These are phyloP conservation scores for Phalanger gymnotis DNA, from an alignment of 2,797 vertebrate species.

Conservation along the genomic window DNA sequence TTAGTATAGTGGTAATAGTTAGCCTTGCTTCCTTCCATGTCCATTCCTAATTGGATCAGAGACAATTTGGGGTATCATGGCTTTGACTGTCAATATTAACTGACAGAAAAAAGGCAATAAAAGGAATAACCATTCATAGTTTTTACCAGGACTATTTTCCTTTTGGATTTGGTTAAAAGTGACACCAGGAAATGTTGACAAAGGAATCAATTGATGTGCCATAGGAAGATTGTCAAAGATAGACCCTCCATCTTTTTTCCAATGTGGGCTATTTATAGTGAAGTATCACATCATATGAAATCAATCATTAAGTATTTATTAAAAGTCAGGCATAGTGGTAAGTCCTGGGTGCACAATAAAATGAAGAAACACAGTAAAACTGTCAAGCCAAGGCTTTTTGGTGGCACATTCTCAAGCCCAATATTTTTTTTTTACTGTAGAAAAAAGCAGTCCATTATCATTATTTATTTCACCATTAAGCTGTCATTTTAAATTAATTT, in stretches of 20 bases:
- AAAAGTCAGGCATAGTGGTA: background rate
- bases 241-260: background rate
- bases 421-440: background rate
- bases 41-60: background rate
- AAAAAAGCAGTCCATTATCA: background rate
- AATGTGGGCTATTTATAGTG: background rate
- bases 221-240: background rate
- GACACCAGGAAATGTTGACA: background rate
- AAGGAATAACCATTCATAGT: background rate
- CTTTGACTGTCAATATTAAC: background rate
- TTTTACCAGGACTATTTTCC: constrained; percentile 20
- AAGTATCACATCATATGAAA: background rate
- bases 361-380: background rate
- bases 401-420: background rate
- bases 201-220: background rate
- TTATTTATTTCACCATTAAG: background rate
- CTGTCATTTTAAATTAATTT: background rate
- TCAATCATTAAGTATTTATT: background rate
- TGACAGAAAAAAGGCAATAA: background rate
- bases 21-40: constrained; percentile 21
- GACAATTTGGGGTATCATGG: background rate
- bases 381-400: background rate
- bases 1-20: background rate
- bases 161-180: constrained; percentile 32
- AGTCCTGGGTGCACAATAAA: background rate